These are phyloP conservation scores for Perizoma flavofasciatum DNA, from an alignment of 2,888 invertebrate species.

Conservation along the genomic window DNA sequence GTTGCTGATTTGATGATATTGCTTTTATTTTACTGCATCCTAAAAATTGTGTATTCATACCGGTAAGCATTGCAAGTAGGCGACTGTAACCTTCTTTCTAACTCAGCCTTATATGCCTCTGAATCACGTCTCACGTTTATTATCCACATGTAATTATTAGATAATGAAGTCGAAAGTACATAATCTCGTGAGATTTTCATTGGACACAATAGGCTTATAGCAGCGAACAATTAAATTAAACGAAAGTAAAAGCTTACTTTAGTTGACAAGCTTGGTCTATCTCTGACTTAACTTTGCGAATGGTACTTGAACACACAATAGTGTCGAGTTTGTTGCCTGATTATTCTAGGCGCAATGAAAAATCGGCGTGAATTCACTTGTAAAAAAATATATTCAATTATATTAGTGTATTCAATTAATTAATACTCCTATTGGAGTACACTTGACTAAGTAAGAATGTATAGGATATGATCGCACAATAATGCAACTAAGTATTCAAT, in stretches of 20 bases:
- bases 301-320: no score
- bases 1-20: no score
- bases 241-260: slow-evolving; percentile 57
- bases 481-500: no score
- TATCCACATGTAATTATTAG: slow-evolving; percentile 35
- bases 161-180: slow-evolving; percentile 41
- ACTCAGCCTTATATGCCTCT: slow-evolving; percentile 2
- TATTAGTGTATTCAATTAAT: no score
- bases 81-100: slow-evolving; percentile 7
- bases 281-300: neutral
- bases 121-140: slow-evolving; percentile 40
- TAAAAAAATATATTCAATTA: no score
- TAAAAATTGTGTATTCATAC: neutral
- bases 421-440: no score
- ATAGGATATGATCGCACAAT: no score
- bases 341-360: no score
- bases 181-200: slow-evolving; percentile 42
- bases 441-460: no score
- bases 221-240: slow-evolving; percentile 52
- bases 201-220: slow-evolving; percentile 49
- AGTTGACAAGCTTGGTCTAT: slow-evolving; percentile 15
- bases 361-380: no score
- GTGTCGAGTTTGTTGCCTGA: no score
- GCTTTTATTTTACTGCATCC: no score
- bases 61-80: neutral